phyloP scores from a whole-genome alignment of 2,113 vertebrate genomes.

The Amblyornis subalaris region DNA sequence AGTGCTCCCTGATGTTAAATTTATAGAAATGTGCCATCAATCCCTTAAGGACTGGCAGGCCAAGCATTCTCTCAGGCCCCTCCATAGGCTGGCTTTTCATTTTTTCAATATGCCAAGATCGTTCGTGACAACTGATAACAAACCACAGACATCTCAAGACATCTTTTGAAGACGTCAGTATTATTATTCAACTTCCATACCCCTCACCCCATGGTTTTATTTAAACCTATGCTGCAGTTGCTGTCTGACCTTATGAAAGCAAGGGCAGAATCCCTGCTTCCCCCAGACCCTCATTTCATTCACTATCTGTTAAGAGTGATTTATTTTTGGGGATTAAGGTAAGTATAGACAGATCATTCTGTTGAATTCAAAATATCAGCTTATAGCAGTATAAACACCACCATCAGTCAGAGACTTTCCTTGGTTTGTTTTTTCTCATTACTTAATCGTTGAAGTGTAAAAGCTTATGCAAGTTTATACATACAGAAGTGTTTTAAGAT shows the following conservation, averaged over 20 bases:
- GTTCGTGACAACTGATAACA: background rate
- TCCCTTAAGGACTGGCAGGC: background rate
- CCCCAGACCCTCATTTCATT: background rate
- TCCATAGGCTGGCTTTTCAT: background rate
- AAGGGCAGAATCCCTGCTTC: background rate
- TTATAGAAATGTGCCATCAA: background rate
- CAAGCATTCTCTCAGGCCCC: background rate
- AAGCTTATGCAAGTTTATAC: background rate
- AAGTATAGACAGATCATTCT: background rate
- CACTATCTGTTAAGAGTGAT: background rate
- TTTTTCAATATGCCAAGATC: background rate
- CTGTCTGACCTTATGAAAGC: background rate
- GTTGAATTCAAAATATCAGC: background rate
- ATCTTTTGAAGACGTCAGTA: background rate
- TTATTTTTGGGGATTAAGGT: background rate
- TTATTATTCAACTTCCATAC: background rate
- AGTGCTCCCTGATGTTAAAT: background rate
- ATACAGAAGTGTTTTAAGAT: background rate
- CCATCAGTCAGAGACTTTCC: background rate
- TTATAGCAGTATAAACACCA: background rate
- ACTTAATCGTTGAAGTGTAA: slow-evolving; percentile 7
- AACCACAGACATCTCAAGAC: background rate
- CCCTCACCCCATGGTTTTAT: background rate
- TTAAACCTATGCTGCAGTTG: background rate
- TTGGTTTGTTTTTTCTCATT: slow-evolving; percentile 9